Conservation (phyloP, 2,113 vertebrate genomes). For the Hemiprocne comata region DNA sequence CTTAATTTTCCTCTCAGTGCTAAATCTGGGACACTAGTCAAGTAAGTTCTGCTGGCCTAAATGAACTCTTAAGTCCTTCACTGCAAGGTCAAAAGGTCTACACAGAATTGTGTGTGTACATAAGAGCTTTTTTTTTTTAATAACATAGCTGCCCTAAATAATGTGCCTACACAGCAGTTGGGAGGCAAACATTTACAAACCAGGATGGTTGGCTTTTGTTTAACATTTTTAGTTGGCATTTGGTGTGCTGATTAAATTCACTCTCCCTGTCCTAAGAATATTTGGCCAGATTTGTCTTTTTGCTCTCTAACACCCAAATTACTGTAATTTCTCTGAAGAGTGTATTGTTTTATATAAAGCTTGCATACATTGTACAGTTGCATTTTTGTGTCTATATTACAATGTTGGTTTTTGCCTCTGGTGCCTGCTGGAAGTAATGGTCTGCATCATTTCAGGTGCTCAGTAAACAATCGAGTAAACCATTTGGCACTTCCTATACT, state of each 20-base stretch:
- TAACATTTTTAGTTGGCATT: background rate
- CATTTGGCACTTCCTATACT: background rate
- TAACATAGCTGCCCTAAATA: background rate
- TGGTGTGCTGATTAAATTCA: background rate
- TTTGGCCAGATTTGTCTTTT: background rate
- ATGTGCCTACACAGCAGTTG: background rate
- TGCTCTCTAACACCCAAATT: background rate
- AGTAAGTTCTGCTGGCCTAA: background rate
- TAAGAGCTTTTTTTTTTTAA: background rate
- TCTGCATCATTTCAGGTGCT: conserved; percentile 12
- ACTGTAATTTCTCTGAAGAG: background rate
- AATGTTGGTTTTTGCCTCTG: background rate
- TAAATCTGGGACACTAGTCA: background rate
- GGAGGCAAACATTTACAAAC: background rate
- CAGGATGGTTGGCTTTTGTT: background rate
- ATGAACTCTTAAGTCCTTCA: background rate
- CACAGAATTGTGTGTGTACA: background rate
- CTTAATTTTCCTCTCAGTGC: background rate
- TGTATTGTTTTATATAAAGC: background rate
- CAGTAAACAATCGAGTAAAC: background rate
- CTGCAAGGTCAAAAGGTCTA: background rate
- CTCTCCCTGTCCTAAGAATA: background rate
- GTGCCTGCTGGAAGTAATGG: background rate
- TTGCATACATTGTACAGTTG: background rate
- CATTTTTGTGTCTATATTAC: background rate